Conservation (phyloP, 2,888 invertebrate genomes). For the Colostygia pectinataria region DNA sequence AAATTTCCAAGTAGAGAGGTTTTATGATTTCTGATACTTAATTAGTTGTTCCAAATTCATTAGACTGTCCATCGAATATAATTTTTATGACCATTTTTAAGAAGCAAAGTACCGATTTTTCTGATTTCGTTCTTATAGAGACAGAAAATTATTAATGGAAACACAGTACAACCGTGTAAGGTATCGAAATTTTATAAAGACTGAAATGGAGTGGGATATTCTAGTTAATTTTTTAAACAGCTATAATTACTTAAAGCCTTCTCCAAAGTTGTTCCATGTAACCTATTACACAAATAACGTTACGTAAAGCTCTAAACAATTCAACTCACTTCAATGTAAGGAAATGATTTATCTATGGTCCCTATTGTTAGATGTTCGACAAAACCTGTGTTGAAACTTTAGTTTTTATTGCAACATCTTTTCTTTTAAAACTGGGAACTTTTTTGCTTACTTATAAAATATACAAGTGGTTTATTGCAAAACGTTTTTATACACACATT, state of each 20-base stretch:
- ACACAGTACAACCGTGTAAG: too few relatives aligned
- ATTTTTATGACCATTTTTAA: not conserved
- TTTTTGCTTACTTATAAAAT: not conserved
- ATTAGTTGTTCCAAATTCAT: too few relatives aligned
- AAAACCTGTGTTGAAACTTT: conserved; percentile 18
- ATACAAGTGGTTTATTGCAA: not conserved
- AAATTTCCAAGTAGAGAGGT: conserved; percentile 22
- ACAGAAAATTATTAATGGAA: too few relatives aligned
- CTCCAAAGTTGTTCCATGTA: conserved; percentile 13
- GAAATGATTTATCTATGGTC: conserved; percentile 29
- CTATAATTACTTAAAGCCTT: conserved; percentile 7
- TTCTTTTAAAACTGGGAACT: not conserved
- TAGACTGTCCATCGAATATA: not conserved
- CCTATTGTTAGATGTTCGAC: conserved; percentile 24
- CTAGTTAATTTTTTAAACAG: conserved; percentile 2
- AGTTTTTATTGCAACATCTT: conserved; percentile 15
- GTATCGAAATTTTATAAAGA: too few relatives aligned
- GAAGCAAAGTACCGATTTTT: too few relatives aligned
- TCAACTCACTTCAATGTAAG: conserved; percentile 26
- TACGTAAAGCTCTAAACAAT: conserved; percentile 24
- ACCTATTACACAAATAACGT: conserved; percentile 19
- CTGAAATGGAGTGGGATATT: not conserved
- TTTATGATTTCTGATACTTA: too few relatives aligned
- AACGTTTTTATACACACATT: not conserved
- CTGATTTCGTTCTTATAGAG: too few relatives aligned